Percentiles rank a stretch among this genome's conserved stretches.
Conservation (phyloP, 2,888 invertebrate species). For the Caradrina kadenii region DNA sequence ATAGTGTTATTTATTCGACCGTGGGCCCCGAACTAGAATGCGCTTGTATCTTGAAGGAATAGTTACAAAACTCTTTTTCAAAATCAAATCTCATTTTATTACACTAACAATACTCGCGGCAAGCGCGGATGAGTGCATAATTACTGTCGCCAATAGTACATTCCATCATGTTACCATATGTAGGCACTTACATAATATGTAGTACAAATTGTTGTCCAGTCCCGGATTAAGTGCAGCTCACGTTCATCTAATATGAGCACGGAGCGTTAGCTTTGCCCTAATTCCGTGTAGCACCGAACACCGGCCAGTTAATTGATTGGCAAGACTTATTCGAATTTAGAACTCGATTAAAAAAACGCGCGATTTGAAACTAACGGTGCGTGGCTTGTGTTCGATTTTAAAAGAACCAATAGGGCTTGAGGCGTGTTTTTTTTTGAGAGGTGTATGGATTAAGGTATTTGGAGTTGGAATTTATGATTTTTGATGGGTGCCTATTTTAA, state of each 20-base stretch:
- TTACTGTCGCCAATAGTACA: background rate
- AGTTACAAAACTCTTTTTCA: no score
- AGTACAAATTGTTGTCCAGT: constrained; percentile 45
- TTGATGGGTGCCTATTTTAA: background rate
- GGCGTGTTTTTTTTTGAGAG: constrained; percentile 7
- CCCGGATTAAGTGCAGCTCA: constrained; percentile 50
- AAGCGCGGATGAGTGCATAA: background rate
- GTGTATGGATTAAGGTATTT: background rate
- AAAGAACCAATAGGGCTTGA: constrained; percentile 21
- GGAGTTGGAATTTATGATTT: constrained; percentile 1
- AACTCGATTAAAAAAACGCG: constrained; percentile 30
- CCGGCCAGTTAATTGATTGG: constrained; percentile 44
- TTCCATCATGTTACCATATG: constrained; percentile 8
- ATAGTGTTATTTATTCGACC: no score
- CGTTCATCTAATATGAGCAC: constrained; percentile 52
- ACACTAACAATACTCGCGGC: background rate
- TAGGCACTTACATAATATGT: constrained; percentile 34
- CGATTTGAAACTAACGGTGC: constrained; percentile 25
- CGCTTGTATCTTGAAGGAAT: no score
- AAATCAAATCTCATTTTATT: background rate
- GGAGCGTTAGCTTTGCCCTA: constrained; percentile 46
- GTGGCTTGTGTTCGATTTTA: constrained; percentile 30
- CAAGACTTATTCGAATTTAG: constrained; percentile 41
- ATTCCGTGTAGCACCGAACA: constrained; percentile 41
- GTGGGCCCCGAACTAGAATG: no score